Base-by-base conservation (phyloP, 2,797 vertebrate species). In the Poeciliopsis infans region DNA sequence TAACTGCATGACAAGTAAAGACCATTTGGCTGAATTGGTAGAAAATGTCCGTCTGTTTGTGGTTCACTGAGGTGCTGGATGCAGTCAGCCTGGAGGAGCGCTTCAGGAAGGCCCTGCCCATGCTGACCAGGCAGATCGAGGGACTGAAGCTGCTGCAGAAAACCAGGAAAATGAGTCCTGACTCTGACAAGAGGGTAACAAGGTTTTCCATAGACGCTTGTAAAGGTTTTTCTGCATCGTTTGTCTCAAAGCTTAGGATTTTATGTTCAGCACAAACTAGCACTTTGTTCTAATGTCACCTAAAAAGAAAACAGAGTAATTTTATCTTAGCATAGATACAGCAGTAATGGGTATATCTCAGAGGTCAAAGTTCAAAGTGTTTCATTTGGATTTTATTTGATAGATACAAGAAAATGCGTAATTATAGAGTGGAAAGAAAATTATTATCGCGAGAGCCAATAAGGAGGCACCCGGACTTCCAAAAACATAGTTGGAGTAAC, bases 111-210 rank as follows among this genome's bases (percentile, higher is more conserved):
- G 97, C 97, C 68, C 96, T 98, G 78, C 97, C 98, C 0, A 92
- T 99, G 94, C 94, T 99, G 70, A 97, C 96, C 82, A 95, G 96
- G 77, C 98, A 99, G 92, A 99, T 99, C 2, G 98, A 99, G 73
- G 97, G 97, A 11, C 95, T 99, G 28, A 97, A 97, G 80, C 94
- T 99, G 74, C 96, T 99, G 76, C 97, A 98, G 85, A 99, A 98
- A 90, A 97, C 97, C 74, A 95, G 97, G 31, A 99, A 97, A 77
- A 95, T 86, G 33, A 96, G 95, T 87, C 95, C 96, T 20, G 97
- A 98, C 69, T 96, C 96, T 72, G 97, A 98, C 74, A 98, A 98
- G 90, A 95, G 94, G 96, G 98, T 99, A 94, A 55, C 10, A 7
- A 5, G 64, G 2, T 36, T 66, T 39, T 36, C 33, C 7, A 11